Conservation (phyloP, 1,140 invertebrate species). For the Colletes gigas region DNA sequence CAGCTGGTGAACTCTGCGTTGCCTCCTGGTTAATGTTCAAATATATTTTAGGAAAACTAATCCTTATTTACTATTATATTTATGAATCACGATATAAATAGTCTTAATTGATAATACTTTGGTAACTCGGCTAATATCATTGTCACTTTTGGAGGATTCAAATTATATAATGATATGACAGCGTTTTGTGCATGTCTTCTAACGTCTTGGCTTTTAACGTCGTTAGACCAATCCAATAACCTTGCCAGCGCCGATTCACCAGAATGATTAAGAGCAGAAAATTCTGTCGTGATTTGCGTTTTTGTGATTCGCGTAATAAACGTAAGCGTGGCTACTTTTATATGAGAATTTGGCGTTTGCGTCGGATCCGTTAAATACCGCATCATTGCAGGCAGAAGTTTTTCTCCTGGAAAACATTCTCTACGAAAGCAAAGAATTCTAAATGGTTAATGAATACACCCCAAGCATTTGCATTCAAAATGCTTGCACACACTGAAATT, state of each 20-base stretch:
- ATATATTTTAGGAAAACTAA: no score
- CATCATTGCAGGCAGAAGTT: conserved; percentile 84
- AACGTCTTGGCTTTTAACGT: conserved; percentile 89
- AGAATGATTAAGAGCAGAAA: no score
- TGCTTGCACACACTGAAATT: background rate
- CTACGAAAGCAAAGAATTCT: conserved; percentile 77
- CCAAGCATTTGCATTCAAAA: background rate
- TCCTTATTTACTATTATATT: background rate
- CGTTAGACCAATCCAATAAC: no score
- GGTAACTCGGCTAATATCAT: conserved; percentile 91
- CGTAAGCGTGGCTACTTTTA: no score
- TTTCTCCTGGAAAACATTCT: conserved; percentile 84
- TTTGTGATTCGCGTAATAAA: no score
- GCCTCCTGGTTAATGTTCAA: conserved; percentile 84
- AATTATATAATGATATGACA: conserved; percentile 93
- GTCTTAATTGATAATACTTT: conserved; percentile 86
- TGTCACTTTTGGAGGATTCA: conserved; percentile 93
- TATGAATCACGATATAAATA: background rate
- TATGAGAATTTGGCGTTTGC: conserved; percentile 93
- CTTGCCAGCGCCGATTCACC: no score
- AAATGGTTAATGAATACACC: conserved; percentile 1
- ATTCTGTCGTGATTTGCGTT: no score
- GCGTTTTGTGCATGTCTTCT: conserved; percentile 89
- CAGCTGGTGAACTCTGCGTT: conserved; percentile 79
- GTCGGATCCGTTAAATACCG: conserved; percentile 93